phyloP scores from a whole-genome alignment of 2,113 vertebrate genomes.

The Acrocephalus kingi region DNA sequence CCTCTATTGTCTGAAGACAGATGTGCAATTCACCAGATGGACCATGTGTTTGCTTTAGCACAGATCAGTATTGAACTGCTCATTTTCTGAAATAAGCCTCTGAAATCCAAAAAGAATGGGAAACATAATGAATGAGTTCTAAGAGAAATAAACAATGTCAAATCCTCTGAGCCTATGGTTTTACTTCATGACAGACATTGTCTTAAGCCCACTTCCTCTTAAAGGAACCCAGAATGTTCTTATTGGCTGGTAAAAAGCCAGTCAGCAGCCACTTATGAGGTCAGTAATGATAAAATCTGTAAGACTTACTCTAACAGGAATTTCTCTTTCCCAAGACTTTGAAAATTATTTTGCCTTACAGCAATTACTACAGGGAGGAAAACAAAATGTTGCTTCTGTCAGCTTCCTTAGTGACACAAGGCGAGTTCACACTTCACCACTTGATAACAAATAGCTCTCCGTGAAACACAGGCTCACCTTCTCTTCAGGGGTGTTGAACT shows the following conservation, averaged over 20 bases:
- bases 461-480: constrained; percentile 34
- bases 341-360: constrained; percentile 68
- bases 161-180: constrained; percentile 51
- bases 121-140: constrained; percentile 62
- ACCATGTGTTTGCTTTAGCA: constrained; percentile 55
- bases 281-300: constrained; percentile 56
- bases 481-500: constrained; percentile 5
- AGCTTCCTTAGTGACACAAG: constrained; percentile 56
- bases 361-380: constrained; percentile 54
- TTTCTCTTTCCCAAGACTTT: constrained; percentile 61
- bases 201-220: constrained; percentile 54
- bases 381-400: constrained; percentile 63
- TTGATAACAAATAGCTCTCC: constrained; percentile 33
- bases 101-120: constrained; percentile 71
- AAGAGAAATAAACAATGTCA: constrained; percentile 68
- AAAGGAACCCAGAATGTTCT: constrained; percentile 37
- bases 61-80: constrained; percentile 57
- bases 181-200: constrained; percentile 39
- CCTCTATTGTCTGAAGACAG: constrained; percentile 57
- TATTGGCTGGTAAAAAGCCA: constrained; percentile 58
- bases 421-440: constrained; percentile 63
- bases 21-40: constrained; percentile 44
- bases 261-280: neutral
- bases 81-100: constrained; percentile 49
- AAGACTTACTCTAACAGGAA: constrained; percentile 53